Base-by-base conservation (phyloP, 2,888 invertebrate species). In the Ennomos fuscantarius region DNA sequence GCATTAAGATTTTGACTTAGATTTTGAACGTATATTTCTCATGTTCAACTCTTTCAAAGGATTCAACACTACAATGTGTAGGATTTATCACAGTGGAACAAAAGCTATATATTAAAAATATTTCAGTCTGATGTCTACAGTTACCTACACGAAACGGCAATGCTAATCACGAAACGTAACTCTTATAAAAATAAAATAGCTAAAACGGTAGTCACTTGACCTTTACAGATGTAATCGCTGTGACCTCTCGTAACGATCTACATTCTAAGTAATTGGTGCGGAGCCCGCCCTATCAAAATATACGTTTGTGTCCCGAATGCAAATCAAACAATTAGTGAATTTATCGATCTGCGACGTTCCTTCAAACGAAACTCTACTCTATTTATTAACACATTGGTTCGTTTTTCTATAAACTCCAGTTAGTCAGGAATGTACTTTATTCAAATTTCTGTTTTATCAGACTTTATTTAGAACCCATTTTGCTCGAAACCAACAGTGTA, bases 241-340 rank as follows among this genome's bases (percentile, higher is more conserved):
- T 40, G 46, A 45, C 46, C 50, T 49, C 41, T 57, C 46, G 11
- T 44, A 47, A 41, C 49, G 57, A 48, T 47, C 51, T 46, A 44
- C 42, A 55, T 49, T 69, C 57, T 52, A 60, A 66, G 55, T 69
- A 64, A 67, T 65, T 63, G 63, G 62, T 51, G 49, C 36, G 13
- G 33, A 45, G 44, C 34, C 13, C 61, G 33, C 63, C 63, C 68
- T 51, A 58, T 39, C 55, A 37, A 62, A 62, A 51, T 59, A 62
- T 58, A 70, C 61, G 58, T 64, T 65, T 65, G 60, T 49, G 62
- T 69, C 66, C 65, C 62, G 66, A 68, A 83, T 80, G 77, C 77
- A 84, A 84, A 84, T 83, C 69, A 77, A 76, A 72, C 78, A 81
- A 83, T 82, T 84, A 81, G 68, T 63, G 48, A 65, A 65, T 61